Conservation (phyloP, 2,797 vertebrate genomes). For the Falco rusticolus region DNA sequence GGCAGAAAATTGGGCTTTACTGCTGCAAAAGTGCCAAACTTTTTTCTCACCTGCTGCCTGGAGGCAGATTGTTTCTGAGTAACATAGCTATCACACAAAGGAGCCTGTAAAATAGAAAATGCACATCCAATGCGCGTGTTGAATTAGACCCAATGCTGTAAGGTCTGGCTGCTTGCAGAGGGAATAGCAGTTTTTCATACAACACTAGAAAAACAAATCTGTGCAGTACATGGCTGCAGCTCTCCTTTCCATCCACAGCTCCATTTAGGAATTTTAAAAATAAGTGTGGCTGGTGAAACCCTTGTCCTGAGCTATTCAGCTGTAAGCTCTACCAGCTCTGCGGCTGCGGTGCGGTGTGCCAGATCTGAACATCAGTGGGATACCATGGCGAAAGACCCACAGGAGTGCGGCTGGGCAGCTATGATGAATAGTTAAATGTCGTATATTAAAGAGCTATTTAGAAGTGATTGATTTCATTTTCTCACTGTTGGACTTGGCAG, state of each 20-base stretch:
- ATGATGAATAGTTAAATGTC: fast-evolving
- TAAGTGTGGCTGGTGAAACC: neutral
- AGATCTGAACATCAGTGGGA: neutral
- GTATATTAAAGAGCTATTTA: neutral
- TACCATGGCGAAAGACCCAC: fast-evolving
- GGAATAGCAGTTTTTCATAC: neutral
- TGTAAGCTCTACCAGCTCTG: neutral
- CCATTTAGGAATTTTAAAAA: neutral
- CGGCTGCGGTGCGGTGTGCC: neutral
- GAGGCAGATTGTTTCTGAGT: neutral
- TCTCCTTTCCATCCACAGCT: neutral
- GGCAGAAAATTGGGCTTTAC: neutral
- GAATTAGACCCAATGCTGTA: fast-evolving
- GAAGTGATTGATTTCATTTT: slow-evolving; percentile 5
- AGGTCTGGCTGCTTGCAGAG: neutral
- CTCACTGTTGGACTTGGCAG: neutral
- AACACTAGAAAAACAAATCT: neutral
- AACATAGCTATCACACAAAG: neutral
- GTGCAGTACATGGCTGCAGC: fast-evolving
- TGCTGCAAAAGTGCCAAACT: neutral
- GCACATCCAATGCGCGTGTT: neutral
- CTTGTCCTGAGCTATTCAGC: neutral
- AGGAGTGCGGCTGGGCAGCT: neutral
- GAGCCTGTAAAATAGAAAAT: neutral
- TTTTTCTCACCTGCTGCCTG: neutral